These are phyloP conservation scores for Burhinus oedicnemus DNA, from an alignment of 2,113 vertebrate species.

Conservation along the genomic window DNA sequence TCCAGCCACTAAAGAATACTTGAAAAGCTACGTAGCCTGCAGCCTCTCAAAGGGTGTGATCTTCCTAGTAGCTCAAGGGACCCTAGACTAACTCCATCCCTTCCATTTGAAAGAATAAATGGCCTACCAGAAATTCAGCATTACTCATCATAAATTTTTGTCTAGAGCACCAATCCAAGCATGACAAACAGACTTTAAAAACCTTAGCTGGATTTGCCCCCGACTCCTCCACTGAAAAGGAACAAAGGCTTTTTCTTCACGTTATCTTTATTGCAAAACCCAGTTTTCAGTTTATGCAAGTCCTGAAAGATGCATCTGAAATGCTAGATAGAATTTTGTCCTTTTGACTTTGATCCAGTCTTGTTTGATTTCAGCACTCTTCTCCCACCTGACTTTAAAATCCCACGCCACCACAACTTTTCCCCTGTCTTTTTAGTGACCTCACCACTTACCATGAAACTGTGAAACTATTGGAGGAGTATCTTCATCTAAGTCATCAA, in stretches of 20 bases:
- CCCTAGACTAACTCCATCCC: neutral
- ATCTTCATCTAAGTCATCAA: constrained; percentile 97
- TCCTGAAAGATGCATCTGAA: neutral
- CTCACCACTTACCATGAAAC: constrained; percentile 84
- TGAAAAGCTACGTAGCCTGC: neutral
- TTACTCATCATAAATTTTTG: neutral
- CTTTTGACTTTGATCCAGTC: neutral
- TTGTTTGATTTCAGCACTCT: neutral
- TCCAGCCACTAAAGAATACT: neutral
- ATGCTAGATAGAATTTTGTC: neutral
- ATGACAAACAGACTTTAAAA: neutral
- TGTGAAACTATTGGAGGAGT: constrained; percentile 95
- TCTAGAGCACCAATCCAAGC: neutral
- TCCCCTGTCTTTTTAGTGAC: neutral
- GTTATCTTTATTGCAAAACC: neutral
- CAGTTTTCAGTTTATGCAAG: neutral
- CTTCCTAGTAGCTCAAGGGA: neutral
- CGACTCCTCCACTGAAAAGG: neutral
- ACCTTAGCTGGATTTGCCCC: neutral
- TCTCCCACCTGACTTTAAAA: neutral
- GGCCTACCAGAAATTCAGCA: neutral
- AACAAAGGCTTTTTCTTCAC: neutral
- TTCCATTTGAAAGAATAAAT: neutral
- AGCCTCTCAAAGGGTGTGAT: neutral
- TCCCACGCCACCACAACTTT: neutral